phyloP scores from a whole-genome alignment of 2,888 invertebrate species.

The Druceiella hillmani region DNA sequence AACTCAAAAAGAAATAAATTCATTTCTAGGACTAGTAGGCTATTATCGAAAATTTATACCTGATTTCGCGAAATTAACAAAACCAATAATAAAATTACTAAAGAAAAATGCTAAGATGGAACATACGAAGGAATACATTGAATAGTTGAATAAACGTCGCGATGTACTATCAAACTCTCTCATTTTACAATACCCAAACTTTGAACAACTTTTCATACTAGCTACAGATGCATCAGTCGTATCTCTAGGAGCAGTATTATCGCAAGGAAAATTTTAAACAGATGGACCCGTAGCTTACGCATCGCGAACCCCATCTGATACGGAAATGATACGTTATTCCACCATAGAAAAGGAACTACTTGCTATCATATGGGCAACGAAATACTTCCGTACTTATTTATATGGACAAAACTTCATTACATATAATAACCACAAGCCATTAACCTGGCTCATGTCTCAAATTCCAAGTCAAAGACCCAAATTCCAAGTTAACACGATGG shows the following conservation, averaged over 20 bases:
- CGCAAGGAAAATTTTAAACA: too few species aligned
- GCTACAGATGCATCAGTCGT: slow-evolving; percentile 28
- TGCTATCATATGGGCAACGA: slow-evolving; percentile 25
- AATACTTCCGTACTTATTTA: slow-evolving; percentile 24
- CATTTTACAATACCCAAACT: slow-evolving; percentile 28
- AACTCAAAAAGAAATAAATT: slow-evolving; percentile 6
- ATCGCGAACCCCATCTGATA: slow-evolving; percentile 25
- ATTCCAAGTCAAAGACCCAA: slow-evolving; percentile 26
- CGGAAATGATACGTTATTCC: slow-evolving; percentile 27
- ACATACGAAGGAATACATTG: too few species aligned
- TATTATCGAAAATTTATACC: slow-evolving; percentile 7
- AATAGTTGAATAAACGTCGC: too few species aligned
- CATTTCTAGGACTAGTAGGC: slow-evolving; percentile 5
- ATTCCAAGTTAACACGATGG: slow-evolving; percentile 27
- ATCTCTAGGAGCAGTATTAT: slow-evolving; percentile 27
- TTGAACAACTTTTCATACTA: slow-evolving; percentile 25
- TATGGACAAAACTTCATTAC: slow-evolving; percentile 27
- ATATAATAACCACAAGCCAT: slow-evolving; percentile 28
- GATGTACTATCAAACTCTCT: too few species aligned
- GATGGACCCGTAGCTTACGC: slow-evolving; percentile 27
- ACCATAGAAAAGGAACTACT: slow-evolving; percentile 28
- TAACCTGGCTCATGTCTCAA: too few species aligned
- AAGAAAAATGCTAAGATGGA: too few species aligned
- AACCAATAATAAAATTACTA: slow-evolving; percentile 14
- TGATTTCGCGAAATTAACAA: slow-evolving; percentile 3